phyloP scores from a whole-genome alignment of 2,888 invertebrate genomes.

The Yponomeuta malinellus region DNA sequence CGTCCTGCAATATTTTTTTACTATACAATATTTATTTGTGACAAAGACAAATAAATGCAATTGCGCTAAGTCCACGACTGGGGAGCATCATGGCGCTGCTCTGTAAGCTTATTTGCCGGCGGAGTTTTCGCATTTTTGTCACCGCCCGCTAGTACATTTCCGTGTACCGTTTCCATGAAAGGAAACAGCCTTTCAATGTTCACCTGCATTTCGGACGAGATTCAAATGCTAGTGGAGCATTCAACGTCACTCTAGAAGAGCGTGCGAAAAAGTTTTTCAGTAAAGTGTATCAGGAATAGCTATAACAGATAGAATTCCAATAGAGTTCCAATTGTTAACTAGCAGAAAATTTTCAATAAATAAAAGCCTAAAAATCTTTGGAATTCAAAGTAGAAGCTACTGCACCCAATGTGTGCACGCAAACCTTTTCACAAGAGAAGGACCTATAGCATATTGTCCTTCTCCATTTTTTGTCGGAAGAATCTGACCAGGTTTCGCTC shows the following conservation, averaged over 20 bases:
- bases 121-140: slow-evolving; percentile 47
- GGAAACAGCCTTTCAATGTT: slow-evolving; percentile 59
- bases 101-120: slow-evolving; percentile 45
- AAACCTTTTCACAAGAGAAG: too few relatives aligned
- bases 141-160: slow-evolving; percentile 54
- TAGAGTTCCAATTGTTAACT: background rate
- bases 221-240: slow-evolving; percentile 22
- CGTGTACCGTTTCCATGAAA: slow-evolving; percentile 47
- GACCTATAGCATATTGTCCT: too few relatives aligned
- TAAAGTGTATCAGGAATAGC: background rate
- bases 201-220: slow-evolving; percentile 42
- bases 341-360: too few relatives aligned
- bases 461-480: too few relatives aligned
- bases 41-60: background rate
- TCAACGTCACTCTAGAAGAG: slow-evolving; percentile 11
- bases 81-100: slow-evolving; percentile 7
- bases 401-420: too few relatives aligned
- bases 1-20: background rate
- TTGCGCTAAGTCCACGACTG: background rate
- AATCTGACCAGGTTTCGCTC: too few relatives aligned
- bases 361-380: too few relatives aligned
- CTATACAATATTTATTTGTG: background rate
- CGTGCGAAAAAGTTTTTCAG: background rate
- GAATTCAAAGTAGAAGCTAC: too few relatives aligned
- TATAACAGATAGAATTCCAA: background rate